Conservation (phyloP, 2,113 vertebrate genomes). For the Psittacara wagleri region DNA sequence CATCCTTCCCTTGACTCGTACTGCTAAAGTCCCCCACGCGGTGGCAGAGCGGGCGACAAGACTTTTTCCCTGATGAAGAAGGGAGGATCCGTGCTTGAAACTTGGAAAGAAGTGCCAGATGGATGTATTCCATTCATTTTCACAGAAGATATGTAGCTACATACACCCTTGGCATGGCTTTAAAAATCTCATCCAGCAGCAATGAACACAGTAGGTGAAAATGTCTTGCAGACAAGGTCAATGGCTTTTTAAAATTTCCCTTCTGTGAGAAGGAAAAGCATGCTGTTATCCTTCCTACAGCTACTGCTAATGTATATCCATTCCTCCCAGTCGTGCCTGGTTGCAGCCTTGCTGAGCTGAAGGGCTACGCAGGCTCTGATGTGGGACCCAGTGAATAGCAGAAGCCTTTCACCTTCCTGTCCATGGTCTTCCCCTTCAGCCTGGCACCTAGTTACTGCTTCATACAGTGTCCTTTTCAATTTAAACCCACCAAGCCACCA, state of each 20-base stretch:
- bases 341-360: neutral
- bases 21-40: neutral
- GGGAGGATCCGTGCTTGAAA: neutral
- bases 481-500: neutral
- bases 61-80: neutral
- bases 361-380: neutral
- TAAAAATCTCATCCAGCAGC: neutral
- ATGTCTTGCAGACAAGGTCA: neutral
- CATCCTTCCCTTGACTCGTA: neutral
- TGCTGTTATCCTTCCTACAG: neutral
- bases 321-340: neutral
- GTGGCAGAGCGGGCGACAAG: neutral
- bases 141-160: neutral
- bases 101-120: neutral
- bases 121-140: neutral
- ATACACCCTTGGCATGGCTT: neutral
- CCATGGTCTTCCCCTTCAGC: neutral
- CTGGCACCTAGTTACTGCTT: neutral
- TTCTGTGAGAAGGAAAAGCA: neutral
- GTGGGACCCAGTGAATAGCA: rapidly evolving
- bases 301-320: neutral
- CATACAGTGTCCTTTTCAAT: neutral
- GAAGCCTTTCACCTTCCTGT: neutral
- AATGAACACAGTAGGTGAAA: neutral
- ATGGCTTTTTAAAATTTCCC: neutral